phyloP scores from a whole-genome alignment of 2,888 invertebrate genomes.

The Abrostola tripartita region DNA sequence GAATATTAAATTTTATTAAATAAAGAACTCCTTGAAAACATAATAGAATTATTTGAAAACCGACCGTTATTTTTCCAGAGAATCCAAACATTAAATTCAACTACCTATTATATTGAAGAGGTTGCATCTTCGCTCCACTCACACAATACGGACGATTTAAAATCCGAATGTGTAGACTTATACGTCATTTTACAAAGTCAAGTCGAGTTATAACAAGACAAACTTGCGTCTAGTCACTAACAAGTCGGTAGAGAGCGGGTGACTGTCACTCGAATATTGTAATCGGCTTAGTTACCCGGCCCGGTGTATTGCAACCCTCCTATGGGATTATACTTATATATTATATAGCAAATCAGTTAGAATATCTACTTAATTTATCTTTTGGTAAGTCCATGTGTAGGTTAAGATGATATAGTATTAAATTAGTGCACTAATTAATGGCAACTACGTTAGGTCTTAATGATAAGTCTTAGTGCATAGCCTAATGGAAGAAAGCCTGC shows the following conservation, averaged over 20 bases:
- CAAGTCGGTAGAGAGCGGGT: slow-evolving; percentile 67
- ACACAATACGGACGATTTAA: slow-evolving; percentile 54
- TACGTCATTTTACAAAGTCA: slow-evolving; percentile 57
- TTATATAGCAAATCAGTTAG: slow-evolving; percentile 22
- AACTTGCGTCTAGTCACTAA: slow-evolving; percentile 74
- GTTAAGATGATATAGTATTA: no score
- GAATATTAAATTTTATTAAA: no score
- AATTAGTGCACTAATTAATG: no score
- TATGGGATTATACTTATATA: slow-evolving; percentile 44
- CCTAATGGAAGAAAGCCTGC: no score
- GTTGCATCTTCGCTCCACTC: slow-evolving; percentile 35
- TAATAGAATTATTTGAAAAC: neutral
- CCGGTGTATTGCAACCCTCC: slow-evolving; percentile 62
- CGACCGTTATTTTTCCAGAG: neutral
- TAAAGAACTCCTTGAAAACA: neutral
- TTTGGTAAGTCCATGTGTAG: no score
- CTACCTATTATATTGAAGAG: slow-evolving; percentile 53
- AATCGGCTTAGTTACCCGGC: slow-evolving; percentile 76
- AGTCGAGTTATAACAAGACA: slow-evolving; percentile 76
- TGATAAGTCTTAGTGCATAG: no score
- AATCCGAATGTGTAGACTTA: slow-evolving; percentile 59
- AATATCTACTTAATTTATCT: slow-evolving; percentile 9
- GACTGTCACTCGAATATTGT: slow-evolving; percentile 68
- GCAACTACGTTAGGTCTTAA: no score
- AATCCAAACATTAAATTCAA: slow-evolving; percentile 10